Base-by-base conservation (phyloP, 1,140 invertebrate species). In the Drosophila nannoptera region DNA sequence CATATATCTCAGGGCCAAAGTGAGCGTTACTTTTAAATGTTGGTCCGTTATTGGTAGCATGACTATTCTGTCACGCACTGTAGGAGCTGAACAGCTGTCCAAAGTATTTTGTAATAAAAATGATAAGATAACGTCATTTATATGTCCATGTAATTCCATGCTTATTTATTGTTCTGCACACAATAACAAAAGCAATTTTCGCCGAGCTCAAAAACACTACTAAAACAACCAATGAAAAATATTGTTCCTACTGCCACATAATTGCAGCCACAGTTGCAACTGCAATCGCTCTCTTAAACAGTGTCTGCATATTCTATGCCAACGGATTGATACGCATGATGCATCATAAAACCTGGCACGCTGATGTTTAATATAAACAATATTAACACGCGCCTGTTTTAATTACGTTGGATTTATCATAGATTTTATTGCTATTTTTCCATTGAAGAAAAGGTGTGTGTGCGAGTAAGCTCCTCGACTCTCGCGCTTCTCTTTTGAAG, bases 391-490 rank as follows among this genome's bases (percentile, higher is more conserved):
- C 77, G 76, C 59, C 76, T 33, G 67, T 38, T 55, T 38, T 67
- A 67, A 67, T 71, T 49, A 60, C 36, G 12, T 14, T 14, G 63
- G 63, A 66, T 46, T 66, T 60, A 38, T 40, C 11, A 12, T 42
- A 7, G 8, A 46, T 73, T 78, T 70, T 78, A 77, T 74, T 43
- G 61, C 48, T 3, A 12, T 36, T 40, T 69, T 66, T 72, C 64
- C 73, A 69, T 75, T 69, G 40, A 80, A 68, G 43, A 66, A 60
- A 64, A 69, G 40, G 40, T 42, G 48, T 5, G 48, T 9, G 3
- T 32, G 52, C 32, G 45, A 40, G 36, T 50, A 33, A 66, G 7
- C 38, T 33, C n/a, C 46, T 8, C 16, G 16, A 5, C 16, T 36
- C 32, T 14, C 64, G 35, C 16, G 36, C 32, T 55, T 36, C 36